Evolutionary conservation across 2,797 vertebrate species (phyloP), one percentile per base, ranked within the genome.

Genomic region (Anabas testudineus): DNA sequence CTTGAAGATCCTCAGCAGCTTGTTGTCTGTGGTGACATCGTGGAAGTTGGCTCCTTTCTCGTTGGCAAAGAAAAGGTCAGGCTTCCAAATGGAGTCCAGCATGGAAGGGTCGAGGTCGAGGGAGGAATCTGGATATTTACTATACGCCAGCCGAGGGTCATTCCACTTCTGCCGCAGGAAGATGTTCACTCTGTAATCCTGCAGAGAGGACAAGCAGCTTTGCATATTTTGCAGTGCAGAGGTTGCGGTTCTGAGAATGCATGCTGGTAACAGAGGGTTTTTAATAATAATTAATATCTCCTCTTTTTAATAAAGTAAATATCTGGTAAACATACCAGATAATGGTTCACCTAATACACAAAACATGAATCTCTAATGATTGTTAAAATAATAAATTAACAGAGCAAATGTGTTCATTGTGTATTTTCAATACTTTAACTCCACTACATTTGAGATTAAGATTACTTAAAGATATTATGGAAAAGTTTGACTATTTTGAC

Each of bases 111-210:
- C 98, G 91, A 99, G 92, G 91, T 99, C 98, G 71, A 99, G 92
- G 21, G 97, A 99, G 71, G 97, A 96, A 78, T 99, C 98, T 0
- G 97, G 97, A 82, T 99, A 99, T 91, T 99, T 97, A 0, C 97
- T 98, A 74, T 99, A 99, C 19, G 97, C 95, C 85, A 99, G 92
- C 26, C 98, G 95, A 16, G 97, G 97, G 83, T 99, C 98, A 24
- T 98, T 99, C 98, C 98, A 99, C 83, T 96, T 96, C 92, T 99
- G 98, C 80, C 98, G 95, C 92, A 99, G 94, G 95, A 99, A 99
- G 94, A 99, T 99, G 89, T 99, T 99, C 92, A 99, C 97, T 91
- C 98, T 94, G 93, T 99, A 99, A 93, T 99, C 98, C 98, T 99
- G 95, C 28, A 76, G 93, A 95, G 74, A 87, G 15, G 84, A 89